Base-by-base conservation (phyloP, 2,113 vertebrate species). In the Steatornis caripensis region DNA sequence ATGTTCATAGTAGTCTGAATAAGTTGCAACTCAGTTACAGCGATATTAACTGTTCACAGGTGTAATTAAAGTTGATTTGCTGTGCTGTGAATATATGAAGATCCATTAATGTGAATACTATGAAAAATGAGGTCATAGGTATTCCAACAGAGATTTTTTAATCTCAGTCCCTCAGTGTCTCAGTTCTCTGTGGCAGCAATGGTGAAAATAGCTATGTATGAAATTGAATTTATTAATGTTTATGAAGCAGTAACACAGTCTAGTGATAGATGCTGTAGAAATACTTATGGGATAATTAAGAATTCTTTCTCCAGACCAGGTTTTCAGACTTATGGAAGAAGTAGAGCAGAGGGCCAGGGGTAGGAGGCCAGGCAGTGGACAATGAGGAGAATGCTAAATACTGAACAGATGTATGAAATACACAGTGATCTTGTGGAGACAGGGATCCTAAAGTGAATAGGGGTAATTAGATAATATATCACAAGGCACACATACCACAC, bases 51-150 rank as follows among this genome's bases (percentile, higher is more conserved):
- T 70, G 23, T 77, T 90, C 79, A 90, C 45, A 72, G 37, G 37
- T 55, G 60, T 81, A 84, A 86, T 84, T 92, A 76, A 79, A 92
- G 64, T 70, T 89, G 69, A 77, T 94, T 74, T 86, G 60, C 39
- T 80, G 48, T 93, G 90, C 78, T 90, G 34, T 86, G 91, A 93
- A 89, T 80, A 90, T 90, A 70, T 80, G 58, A 83, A 77, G 41
- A 65, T 36, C 34, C 54, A 81, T 92, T 92, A 93, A 86, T 77
- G 45, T 16, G 86, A 92, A 72, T 80, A 77, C 45, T 69, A 45
- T 65, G 68, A 93, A 86, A 93, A 95, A 93, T 72, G 39, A 66
- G 58, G 83, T 79, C 32, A 61, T 65, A 88, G 58, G 45, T 92
- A 88, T 95, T 93, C 80, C 46, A 90, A 57, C 3, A 27, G 72